A percentile compares a stretch with the other conserved stretches of the same genome.
phyloP scores from a whole-genome alignment of 1,140 invertebrate species.

The Himalopsyche phryganea region DNA sequence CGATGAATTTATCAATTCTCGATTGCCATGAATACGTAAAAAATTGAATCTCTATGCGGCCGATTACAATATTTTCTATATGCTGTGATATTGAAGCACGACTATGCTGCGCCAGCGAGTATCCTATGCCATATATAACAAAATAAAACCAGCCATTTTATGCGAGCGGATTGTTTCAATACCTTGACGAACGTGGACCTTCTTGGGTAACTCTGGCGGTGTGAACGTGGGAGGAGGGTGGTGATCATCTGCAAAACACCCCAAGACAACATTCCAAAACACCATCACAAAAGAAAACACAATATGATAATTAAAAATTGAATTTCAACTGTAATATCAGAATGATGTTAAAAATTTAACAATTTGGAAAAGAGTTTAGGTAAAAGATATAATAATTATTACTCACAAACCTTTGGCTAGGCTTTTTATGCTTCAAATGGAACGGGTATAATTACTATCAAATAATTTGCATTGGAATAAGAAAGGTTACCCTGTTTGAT shows the following conservation, averaged over 20 bases:
- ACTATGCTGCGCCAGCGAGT: slow-evolving; percentile 13
- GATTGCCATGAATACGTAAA: neutral
- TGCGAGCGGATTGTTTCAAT: slow-evolving; percentile 44
- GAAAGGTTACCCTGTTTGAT: too few species aligned
- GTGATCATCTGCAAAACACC: slow-evolving; percentile 89
- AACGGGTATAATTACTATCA: too few species aligned
- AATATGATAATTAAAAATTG: neutral
- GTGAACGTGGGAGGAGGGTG: slow-evolving; percentile 92
- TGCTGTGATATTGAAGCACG: slow-evolving; percentile 18
- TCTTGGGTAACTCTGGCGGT: slow-evolving; percentile 94
- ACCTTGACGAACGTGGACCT: slow-evolving; percentile 89
- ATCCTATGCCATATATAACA: slow-evolving; percentile 19
- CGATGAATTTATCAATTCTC: neutral
- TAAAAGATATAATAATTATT: too few species aligned
- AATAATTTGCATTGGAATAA: too few species aligned
- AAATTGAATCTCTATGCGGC: slow-evolving; percentile 5
- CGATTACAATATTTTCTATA: slow-evolving; percentile 15
- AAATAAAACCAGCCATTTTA: slow-evolving; percentile 31
- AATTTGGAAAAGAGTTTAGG: neutral
- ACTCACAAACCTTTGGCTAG: too few species aligned
- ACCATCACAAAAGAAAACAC: slow-evolving; percentile 37
- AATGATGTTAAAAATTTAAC: neutral
- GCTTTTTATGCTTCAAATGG: too few species aligned
- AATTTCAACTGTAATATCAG: neutral
- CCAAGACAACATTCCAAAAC: slow-evolving; percentile 58